A percentile compares a stretch with the other conserved stretches of the same genome.
Evolutionary conservation across 1,140 invertebrate species (phyloP).

Genomic region (Pseudachorutes palmiensis): DNA sequence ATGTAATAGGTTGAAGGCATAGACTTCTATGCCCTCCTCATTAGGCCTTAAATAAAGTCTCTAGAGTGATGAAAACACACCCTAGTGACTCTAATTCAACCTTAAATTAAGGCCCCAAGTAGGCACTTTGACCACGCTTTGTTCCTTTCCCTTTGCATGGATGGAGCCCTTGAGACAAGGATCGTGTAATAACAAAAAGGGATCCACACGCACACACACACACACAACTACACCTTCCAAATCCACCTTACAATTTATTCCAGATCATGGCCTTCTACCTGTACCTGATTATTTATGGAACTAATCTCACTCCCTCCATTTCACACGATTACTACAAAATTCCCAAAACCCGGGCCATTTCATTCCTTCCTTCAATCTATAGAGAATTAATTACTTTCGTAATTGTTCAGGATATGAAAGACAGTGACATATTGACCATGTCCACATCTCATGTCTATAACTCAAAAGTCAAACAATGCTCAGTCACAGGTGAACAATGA

Average conservation of each 20-base stretch:
- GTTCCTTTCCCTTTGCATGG: background rate
- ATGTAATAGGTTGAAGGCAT: background rate
- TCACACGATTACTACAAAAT: background rate
- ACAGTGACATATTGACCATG: too few species aligned
- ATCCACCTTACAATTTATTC: constrained; percentile 1
- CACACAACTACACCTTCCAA: too few species aligned
- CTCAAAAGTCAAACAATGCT: too few species aligned
- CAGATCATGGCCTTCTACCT: background rate
- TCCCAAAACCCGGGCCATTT: too few species aligned
- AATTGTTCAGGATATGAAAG: too few species aligned
- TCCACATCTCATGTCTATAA: too few species aligned
- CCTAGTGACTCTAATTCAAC: background rate
- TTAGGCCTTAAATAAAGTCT: background rate
- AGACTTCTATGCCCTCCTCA: background rate
- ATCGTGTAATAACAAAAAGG: background rate
- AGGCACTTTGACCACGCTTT: background rate
- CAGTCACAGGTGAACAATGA: too few species aligned
- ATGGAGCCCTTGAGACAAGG: background rate
- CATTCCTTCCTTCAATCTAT: too few species aligned
- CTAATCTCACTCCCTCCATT: background rate
- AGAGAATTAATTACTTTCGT: too few species aligned
- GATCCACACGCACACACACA: constrained; percentile 4
- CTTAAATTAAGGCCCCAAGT: background rate
- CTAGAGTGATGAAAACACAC: background rate
- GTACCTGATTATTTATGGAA: constrained; percentile 9